Evolutionary conservation across 2,797 vertebrate genomes (phyloP).

Genomic region (Gambelia wislizenii): DNA sequence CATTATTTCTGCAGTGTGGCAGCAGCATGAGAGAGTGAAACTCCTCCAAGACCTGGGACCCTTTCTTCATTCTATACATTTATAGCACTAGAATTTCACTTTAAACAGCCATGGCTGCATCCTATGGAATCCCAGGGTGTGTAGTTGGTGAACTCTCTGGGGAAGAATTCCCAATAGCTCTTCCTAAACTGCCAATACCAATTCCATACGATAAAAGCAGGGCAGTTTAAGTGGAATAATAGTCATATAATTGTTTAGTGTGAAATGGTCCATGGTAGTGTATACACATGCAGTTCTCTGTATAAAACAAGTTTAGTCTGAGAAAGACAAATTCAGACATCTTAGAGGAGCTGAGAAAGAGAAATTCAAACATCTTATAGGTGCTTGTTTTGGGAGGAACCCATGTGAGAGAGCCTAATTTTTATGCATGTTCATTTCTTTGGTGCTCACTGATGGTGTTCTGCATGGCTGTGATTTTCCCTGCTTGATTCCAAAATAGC

Average conservation of each 20-base stretch:
- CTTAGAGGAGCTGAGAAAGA: too few relatives aligned
- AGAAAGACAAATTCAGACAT: neutral
- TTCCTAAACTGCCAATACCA: too few relatives aligned
- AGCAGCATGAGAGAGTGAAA: too few relatives aligned
- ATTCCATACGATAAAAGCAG: too few relatives aligned
- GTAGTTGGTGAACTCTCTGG: too few relatives aligned
- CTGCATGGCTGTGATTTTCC: neutral
- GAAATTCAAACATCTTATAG: neutral
- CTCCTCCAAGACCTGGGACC: neutral
- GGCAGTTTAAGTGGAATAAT: too few relatives aligned
- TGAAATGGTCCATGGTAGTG: neutral
- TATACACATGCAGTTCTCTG: neutral
- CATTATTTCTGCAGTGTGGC: too few relatives aligned
- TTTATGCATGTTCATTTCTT: neutral
- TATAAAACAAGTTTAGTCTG: neutral
- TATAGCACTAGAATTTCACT: too few relatives aligned
- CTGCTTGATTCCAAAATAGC: neutral
- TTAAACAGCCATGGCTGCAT: too few relatives aligned
- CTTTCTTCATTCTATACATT: too few relatives aligned
- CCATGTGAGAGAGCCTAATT: neutral
- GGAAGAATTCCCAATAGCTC: too few relatives aligned
- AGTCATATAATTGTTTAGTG: neutral
- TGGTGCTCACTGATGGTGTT: neutral
- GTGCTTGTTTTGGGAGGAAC: neutral
- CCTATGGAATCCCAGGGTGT: too few relatives aligned